Evolutionary conservation across 2,797 vertebrate genomes (phyloP), one percentile per base, ranked within the genome.

Genomic region (Falco cherrug): DNA sequence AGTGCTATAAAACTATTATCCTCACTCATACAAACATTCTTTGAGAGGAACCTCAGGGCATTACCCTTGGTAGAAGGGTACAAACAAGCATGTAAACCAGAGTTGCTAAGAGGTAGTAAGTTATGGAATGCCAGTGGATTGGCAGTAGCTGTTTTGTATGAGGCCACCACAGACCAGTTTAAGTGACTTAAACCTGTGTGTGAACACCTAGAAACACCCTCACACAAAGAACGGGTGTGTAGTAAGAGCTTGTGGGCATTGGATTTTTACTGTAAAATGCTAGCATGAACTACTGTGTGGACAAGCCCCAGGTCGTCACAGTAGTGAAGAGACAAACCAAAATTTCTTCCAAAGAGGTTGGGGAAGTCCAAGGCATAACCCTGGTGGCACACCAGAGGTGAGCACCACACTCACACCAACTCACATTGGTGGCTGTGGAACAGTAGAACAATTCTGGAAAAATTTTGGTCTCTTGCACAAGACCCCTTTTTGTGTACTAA

Each of bases 51-150:
- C 31, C 67, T 75, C 78, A 73, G 73, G 76, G 48, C 68, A 90
- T 50, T 80, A 77, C 39, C 75, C 56, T 83, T 94, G 71, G 33
- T 74, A 56, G 65, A 94, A 80, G 73, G 85, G 80, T 65, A 84
- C 41, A 87, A 60, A 22, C 3, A 10, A 91, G 48, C 48, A 76
- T 35, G 78, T 29, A 69, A 81, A 93, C 11, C 33, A 37, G 43
- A 37, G 21, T 0, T 88, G 67, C 59, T 81, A 41, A 33, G 33
- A 75, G 60, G 77, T 15, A 68, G 2, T 59, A 82, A 57, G 77
- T 82, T 79, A 90, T 20, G 63, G 51, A 78, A 90, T 29, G 63
- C 24, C 45, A 68, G 35, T 0, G 78, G 54, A 81, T 69, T 29
- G 48, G 68, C 63, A 57, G 76, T 18, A 33, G 53, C 48, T 73